phyloP scores from a whole-genome alignment of 1,140 invertebrate genomes.

The Drosophila littoralis region DNA sequence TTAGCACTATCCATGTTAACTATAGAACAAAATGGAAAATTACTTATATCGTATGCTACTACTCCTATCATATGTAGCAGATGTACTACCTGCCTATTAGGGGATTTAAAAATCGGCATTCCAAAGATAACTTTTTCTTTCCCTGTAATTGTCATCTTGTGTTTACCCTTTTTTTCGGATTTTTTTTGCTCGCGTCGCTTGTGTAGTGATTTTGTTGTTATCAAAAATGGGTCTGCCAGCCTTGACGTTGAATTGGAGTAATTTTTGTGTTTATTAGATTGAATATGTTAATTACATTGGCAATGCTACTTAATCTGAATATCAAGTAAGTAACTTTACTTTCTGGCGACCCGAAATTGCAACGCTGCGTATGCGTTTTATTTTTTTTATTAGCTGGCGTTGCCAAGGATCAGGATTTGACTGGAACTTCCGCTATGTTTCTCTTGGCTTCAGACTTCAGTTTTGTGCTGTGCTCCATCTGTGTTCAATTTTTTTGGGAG shows the following conservation, averaged over 20 bases:
- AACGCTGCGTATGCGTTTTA: slow-evolving; percentile 16
- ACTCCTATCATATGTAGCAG: no score
- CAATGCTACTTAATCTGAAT: not conserved
- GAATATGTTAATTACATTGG: not conserved
- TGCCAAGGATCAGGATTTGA: no score
- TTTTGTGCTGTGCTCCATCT: slow-evolving; percentile 48
- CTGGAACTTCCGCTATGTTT: slow-evolving; percentile 6
- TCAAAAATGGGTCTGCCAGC: not conserved
- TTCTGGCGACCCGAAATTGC: not conserved
- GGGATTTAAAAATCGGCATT: no score
- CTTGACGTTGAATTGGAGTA: no score
- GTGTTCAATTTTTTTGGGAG: slow-evolving; percentile 26
- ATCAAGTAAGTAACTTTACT: no score
- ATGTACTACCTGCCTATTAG: no score
- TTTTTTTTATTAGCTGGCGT: not conserved
- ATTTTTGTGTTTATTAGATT: no score
- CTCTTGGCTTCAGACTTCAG: slow-evolving; percentile 17
- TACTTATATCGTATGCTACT: no score
- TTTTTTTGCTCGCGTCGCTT: not conserved
- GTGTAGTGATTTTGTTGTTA: not conserved
- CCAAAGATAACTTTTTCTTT: not conserved
- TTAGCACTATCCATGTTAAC: no score
- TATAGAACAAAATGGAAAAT: no score
- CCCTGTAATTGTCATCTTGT: not conserved
- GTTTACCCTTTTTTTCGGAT: not conserved